Evolutionary conservation across 2,113 vertebrate species (phyloP).

Genomic region (Spilogale gracilis): DNA sequence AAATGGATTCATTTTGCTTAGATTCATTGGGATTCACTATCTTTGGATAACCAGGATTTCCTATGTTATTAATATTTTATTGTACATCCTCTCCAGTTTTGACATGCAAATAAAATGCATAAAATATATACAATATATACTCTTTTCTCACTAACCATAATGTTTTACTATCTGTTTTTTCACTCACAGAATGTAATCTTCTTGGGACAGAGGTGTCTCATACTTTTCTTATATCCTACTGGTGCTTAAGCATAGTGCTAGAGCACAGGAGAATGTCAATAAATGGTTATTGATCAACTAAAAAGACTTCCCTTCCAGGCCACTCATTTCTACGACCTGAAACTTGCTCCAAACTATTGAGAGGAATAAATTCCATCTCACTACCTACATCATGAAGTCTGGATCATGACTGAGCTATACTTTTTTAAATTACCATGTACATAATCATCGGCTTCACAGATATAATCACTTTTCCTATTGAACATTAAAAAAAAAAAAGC

Average conservation of each 20-base stretch:
- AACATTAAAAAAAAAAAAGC: not conserved
- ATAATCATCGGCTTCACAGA: slow-evolving; percentile 17
- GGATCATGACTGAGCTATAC: not conserved
- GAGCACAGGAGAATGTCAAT: not conserved
- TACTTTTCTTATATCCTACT: not conserved
- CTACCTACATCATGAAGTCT: slow-evolving; percentile 46
- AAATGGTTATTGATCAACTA: not conserved
- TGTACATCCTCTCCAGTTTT: slow-evolving; percentile 3
- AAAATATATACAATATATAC: slow-evolving; percentile 26
- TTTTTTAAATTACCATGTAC: slow-evolving; percentile 15
- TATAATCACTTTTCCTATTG: slow-evolving; percentile 7
- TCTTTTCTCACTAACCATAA: not conserved
- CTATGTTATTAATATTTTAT: slow-evolving; percentile 49
- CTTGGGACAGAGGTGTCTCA: not conserved
- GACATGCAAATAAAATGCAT: slow-evolving; percentile 8
- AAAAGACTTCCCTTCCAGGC: not conserved
- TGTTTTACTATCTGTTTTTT: slow-evolving; percentile 44
- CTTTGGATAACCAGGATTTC: slow-evolving; percentile 36
- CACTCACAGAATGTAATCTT: not conserved
- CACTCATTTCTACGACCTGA: slow-evolving; percentile 24
- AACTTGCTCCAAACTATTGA: slow-evolving; percentile 30
- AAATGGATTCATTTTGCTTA: slow-evolving; percentile 41
- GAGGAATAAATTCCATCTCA: slow-evolving; percentile 36
- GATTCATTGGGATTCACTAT: not conserved
- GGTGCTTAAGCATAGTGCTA: not conserved